Percentiles rank a stretch among this genome's conserved stretches.
These are phyloP conservation scores for Lepidostoma basale DNA, from an alignment of 1,140 invertebrate genomes.

Conservation along the genomic window DNA sequence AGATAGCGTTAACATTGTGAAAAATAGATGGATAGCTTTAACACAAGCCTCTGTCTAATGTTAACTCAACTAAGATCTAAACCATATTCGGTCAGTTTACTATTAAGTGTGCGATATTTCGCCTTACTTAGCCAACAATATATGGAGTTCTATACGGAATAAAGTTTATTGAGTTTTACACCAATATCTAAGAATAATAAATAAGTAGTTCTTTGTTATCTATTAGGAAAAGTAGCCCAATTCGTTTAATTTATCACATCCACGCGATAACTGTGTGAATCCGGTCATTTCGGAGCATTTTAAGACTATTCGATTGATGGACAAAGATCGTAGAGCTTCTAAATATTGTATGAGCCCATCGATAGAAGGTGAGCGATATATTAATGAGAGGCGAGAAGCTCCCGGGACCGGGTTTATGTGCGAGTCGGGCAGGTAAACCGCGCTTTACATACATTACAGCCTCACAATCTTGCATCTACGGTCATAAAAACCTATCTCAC, in stretches of 20 bases:
- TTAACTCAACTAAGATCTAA: too few relatives aligned
- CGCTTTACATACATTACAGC: slow-evolving; percentile 9
- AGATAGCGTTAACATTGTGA: too few relatives aligned
- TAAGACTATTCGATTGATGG: slow-evolving; percentile 11
- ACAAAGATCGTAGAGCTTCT: background rate
- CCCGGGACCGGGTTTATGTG: background rate
- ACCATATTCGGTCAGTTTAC: too few relatives aligned
- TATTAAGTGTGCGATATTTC: too few relatives aligned
- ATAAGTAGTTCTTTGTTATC: too few relatives aligned
- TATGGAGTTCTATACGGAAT: too few relatives aligned
- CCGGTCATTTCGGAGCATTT: slow-evolving; percentile 1
- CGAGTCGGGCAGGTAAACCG: background rate
- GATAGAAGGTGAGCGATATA: background rate
- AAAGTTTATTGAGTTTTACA: too few relatives aligned
- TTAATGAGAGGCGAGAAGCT: background rate
- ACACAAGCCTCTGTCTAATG: too few relatives aligned
- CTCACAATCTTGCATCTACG: slow-evolving; percentile 20
- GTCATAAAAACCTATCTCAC: slow-evolving; percentile 36
- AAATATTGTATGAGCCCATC: background rate
- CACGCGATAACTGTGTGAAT: background rate
- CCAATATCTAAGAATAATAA: too few relatives aligned
- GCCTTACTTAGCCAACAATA: too few relatives aligned
- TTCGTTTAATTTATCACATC: background rate
- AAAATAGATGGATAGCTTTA: too few relatives aligned
- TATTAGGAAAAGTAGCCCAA: too few relatives aligned